phyloP scores from a whole-genome alignment of 2,888 invertebrate species.

The Doris montereyensis region DNA sequence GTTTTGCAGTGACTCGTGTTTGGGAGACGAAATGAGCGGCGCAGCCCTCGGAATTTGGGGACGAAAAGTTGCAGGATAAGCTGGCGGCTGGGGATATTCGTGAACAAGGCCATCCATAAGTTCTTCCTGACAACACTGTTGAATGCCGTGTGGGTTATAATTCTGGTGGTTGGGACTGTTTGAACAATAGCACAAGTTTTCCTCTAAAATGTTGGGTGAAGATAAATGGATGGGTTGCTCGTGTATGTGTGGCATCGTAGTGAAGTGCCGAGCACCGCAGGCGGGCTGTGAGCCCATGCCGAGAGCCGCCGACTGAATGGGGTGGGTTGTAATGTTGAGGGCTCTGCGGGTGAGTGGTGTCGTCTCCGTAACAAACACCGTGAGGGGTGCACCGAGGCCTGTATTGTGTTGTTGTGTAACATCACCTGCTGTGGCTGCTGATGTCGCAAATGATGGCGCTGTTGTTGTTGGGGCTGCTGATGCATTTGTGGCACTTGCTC shows the following conservation, averaged over 20 bases:
- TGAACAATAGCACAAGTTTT: neutral
- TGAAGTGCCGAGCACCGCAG: neutral
- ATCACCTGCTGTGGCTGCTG: slow-evolving; percentile 20
- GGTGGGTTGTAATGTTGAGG: slow-evolving; percentile 36
- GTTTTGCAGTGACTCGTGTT: neutral
- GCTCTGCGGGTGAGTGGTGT: slow-evolving; percentile 28
- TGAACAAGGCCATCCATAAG: too few species aligned
- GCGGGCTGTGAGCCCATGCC: neutral
- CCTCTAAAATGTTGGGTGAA: neutral
- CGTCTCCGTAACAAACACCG: slow-evolving; percentile 39
- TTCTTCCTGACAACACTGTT: too few species aligned
- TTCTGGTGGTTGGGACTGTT: neutral
- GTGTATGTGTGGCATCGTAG: neutral
- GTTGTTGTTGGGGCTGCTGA: neutral
- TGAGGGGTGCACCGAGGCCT: slow-evolving; percentile 38
- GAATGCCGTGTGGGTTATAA: neutral
- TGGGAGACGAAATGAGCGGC: neutral
- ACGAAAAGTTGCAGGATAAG: neutral
- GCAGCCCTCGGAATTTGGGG: neutral
- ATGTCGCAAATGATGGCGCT: neutral
- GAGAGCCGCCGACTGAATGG: neutral
- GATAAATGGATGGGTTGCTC: neutral
- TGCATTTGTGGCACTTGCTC: neutral
- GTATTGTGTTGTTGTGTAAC: slow-evolving; percentile 27
- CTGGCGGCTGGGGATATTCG: too few species aligned